These are phyloP conservation scores for Aphidoletes aphidimyza DNA, from an alignment of 2,888 invertebrate genomes.

Conservation along the genomic window DNA sequence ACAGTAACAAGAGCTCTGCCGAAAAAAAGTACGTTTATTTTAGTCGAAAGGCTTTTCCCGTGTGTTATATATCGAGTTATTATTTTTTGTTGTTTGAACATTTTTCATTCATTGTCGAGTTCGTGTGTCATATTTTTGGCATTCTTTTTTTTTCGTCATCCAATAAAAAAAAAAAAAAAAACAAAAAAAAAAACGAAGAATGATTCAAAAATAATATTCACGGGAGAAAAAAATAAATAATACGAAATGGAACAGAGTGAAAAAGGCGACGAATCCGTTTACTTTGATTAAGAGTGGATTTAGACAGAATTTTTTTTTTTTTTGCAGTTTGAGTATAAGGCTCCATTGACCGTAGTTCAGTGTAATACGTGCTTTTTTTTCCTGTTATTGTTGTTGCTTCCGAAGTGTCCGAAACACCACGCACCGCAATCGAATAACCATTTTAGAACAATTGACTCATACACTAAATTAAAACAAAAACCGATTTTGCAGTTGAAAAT, in stretches of 20 bases:
- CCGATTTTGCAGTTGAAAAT: too few species aligned
- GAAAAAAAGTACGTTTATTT: constrained; percentile 40
- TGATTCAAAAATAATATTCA: too few species aligned
- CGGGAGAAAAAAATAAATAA: neutral
- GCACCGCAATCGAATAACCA: neutral
- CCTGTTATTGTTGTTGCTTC: neutral
- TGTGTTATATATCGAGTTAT: neutral
- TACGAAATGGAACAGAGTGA: neutral
- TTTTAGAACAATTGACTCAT: constrained; percentile 39
- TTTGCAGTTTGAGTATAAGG: neutral
- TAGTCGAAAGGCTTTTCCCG: neutral
- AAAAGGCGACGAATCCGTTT: neutral
- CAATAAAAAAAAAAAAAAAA: neutral
- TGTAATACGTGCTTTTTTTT: too few species aligned
- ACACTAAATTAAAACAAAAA: constrained; percentile 9
- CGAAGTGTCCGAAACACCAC: neutral
- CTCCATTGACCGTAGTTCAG: too few species aligned
- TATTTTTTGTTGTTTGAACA: too few species aligned
- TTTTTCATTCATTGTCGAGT: constrained; percentile 33
- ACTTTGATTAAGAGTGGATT: neutral
- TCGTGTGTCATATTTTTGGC: constrained; percentile 28
- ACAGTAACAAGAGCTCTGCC: constrained; percentile 29
- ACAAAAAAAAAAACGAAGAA: neutral
- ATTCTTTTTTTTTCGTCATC: neutral
- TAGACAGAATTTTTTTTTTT: neutral